A percentile compares a stretch with the other conserved stretches of the same genome.
phyloP scores from a whole-genome alignment of 2,113 vertebrate species.

The Oncorhynchus gorbuscha region DNA sequence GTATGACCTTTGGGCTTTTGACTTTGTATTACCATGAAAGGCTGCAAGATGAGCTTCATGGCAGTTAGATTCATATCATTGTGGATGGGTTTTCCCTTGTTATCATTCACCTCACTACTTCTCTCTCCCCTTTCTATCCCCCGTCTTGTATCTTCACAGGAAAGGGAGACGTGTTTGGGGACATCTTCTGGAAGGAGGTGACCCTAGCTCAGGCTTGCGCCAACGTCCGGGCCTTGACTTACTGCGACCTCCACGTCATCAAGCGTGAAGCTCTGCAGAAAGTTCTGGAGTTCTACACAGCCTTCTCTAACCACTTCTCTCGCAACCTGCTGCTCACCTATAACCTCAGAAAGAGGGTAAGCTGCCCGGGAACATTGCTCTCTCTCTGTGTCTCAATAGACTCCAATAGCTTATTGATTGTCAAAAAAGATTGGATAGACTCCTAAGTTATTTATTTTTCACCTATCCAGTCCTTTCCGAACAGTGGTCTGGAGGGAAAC shows the following conservation, averaged over 20 bases:
- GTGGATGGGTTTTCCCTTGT: background rate
- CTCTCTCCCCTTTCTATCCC: background rate
- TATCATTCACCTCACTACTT: background rate
- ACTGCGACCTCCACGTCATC: slow-evolving; percentile 96
- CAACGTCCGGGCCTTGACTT: slow-evolving; percentile 92
- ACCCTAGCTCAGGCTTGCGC: slow-evolving; percentile 92
- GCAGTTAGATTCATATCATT: background rate
- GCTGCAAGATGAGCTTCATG: background rate
- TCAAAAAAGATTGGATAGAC: no score
- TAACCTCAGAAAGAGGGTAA: slow-evolving; percentile 93
- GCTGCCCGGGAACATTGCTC: slow-evolving; percentile 16
- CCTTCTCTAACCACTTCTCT: slow-evolving; percentile 94
- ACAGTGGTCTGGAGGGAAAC: no score
- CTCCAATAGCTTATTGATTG: background rate
- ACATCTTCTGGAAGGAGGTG: slow-evolving; percentile 95
- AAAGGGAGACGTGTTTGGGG: slow-evolving; percentile 97
- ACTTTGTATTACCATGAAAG: background rate
- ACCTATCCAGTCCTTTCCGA: no score
- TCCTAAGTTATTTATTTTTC: no score
- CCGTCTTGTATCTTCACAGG: slow-evolving; percentile 66
- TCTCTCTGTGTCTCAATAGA: background rate
- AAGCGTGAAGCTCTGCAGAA: slow-evolving; percentile 94
- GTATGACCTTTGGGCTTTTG: background rate
- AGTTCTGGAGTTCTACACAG: slow-evolving; percentile 92
- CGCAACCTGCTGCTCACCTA: slow-evolving; percentile 93